A percentile compares a stretch with the other conserved stretches of the same genome.
Conservation (phyloP, 2,113 vertebrate species). For the Eleginops maclovinus region DNA sequence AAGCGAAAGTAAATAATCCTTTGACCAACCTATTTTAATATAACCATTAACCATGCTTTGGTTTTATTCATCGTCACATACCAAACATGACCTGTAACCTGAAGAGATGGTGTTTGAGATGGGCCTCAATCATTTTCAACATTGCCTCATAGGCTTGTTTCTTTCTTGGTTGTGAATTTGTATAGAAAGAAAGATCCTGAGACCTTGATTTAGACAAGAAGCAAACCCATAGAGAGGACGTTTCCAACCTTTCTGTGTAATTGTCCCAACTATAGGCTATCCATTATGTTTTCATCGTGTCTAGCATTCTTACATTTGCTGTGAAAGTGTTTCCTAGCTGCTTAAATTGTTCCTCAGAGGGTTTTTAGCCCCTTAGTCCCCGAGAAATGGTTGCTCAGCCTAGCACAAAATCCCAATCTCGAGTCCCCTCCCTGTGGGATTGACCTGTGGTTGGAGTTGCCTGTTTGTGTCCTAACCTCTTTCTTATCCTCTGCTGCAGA, state of each 20-base stretch:
- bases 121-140: neutral
- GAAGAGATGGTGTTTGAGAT: slow-evolving; percentile 6
- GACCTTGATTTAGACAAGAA: neutral
- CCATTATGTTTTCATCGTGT: slow-evolving; percentile 26
- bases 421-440: slow-evolving; percentile 25
- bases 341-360: slow-evolving; percentile 34
- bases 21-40: slow-evolving; percentile 25
- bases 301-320: slow-evolving; percentile 28
- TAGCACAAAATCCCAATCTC: slow-evolving; percentile 64
- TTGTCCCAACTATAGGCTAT: neutral
- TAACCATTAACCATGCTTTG: slow-evolving; percentile 27
- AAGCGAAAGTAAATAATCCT: neutral
- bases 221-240: neutral
- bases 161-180: neutral
- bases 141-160: neutral
- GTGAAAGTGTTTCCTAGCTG: slow-evolving; percentile 27
- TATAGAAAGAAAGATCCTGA: neutral
- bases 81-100: slow-evolving; percentile 41
- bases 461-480: slow-evolving; percentile 55
- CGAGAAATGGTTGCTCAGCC: slow-evolving; percentile 59
- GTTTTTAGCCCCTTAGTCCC: slow-evolving; percentile 28
- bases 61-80: slow-evolving; percentile 53
- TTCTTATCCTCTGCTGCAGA: slow-evolving; percentile 62
- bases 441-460: slow-evolving; percentile 59
- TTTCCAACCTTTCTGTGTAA: neutral